Evolutionary conservation across 2,888 invertebrate species (phyloP), one percentile per base, ranked within the genome.

Genomic region (Smittia aterrima): DNA sequence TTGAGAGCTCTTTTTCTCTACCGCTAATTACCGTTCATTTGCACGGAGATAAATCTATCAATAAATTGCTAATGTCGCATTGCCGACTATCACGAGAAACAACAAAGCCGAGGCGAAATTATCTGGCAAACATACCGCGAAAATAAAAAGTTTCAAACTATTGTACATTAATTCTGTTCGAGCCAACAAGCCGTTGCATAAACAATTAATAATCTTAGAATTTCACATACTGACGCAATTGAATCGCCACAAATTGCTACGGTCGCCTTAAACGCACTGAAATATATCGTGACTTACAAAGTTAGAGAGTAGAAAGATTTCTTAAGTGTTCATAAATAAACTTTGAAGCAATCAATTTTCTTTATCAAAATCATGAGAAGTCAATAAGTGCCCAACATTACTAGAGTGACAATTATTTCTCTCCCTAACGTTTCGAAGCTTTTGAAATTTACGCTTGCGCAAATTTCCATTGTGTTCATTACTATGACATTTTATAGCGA

Each of bases 11-110:
- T 70, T 54, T 67, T 70, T 70, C 40, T 25, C 47, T 54, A 54
- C 70, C 70, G 70, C 70, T 70, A 70, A 70, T 70, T 54, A 70
- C 70, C 70, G 54, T 70, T 70, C 54, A 54, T 70, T 70, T 70
- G 70, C 54, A 41, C 54, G 18, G 27, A 70, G 70, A 70, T 70
- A 70, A 70, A 70, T 70, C 70, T 70, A 70, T 70, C 70, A 70
- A 70, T 70, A 54, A 54, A 70, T 70, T 70, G 53, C 70, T 54
- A 70, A 70, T 70, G 53, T 70, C 70, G 70, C 70, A 70, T 53
- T 70, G 70, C 70, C 32, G 70, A 54, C 47, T n/a, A 47, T 47
- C 16, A 47, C 47, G 47, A n/a, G 47, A 47, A 47, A 32, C 32
- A 47, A 47, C 47, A 47, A 47, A 47, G 47, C 47, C 16, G 32